A percentile compares a stretch with the other conserved stretches of the same genome.
These are phyloP conservation scores for Ploceus nigricollis DNA, from an alignment of 2,113 vertebrate species.

Conservation along the genomic window DNA sequence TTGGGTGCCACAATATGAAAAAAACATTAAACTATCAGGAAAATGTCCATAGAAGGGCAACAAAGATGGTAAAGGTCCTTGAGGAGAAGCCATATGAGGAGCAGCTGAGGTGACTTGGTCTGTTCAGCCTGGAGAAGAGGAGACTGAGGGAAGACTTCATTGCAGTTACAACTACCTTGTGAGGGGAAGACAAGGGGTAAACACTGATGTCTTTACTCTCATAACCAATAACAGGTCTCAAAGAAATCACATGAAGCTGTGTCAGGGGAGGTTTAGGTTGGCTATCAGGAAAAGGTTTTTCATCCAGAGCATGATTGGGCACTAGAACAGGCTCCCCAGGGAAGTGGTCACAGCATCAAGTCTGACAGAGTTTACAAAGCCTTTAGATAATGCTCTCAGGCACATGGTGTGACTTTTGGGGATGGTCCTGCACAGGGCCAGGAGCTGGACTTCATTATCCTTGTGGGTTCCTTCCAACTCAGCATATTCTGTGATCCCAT, in stretches of 20 bases:
- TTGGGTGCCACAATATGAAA: neutral
- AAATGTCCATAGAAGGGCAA: neutral
- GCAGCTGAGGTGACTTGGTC: neutral
- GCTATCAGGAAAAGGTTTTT: neutral
- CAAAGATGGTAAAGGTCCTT: neutral
- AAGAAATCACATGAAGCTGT: neutral
- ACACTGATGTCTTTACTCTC: neutral
- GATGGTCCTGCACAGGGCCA: fast-evolving
- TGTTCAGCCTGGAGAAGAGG: neutral
- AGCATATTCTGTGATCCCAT: neutral
- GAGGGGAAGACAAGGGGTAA: fast-evolving
- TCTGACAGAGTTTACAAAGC: neutral
- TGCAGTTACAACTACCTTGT: fast-evolving
- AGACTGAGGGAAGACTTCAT: too few relatives aligned
- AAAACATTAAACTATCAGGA: neutral
- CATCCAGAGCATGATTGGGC: neutral
- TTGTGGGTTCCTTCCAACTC: neutral
- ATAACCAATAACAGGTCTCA: neutral
- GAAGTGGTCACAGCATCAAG: neutral
- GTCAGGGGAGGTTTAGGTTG: neutral
- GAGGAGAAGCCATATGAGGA: fast-evolving
- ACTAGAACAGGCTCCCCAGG: neutral
- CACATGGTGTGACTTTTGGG: too few relatives aligned
- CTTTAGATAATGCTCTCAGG: neutral
- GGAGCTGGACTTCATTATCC: neutral